Conservation (phyloP, 2,797 vertebrate species). For the Pangasius mekongensis region DNA sequence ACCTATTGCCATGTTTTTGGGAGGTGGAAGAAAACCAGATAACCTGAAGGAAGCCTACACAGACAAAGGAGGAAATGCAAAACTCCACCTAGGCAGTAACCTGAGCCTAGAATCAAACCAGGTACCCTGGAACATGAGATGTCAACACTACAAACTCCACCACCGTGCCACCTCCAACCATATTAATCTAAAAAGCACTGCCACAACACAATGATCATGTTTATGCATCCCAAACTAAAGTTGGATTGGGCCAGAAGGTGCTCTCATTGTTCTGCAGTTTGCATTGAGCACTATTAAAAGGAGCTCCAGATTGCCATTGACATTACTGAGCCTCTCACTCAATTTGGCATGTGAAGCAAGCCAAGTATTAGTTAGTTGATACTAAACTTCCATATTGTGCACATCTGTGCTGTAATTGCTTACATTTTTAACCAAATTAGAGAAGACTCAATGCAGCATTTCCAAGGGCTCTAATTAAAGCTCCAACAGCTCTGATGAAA, state of each 20-base stretch:
- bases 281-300: constrained; percentile 51
- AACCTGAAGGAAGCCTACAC: not conserved
- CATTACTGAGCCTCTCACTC: constrained; percentile 54
- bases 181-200: constrained; percentile 24
- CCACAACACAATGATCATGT: constrained; percentile 28
- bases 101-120: not conserved
- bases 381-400: constrained; percentile 62
- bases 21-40: not conserved
- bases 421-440: constrained; percentile 60
- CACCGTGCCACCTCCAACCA: not conserved
- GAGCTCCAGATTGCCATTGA: constrained; percentile 57
- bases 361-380: constrained; percentile 58
- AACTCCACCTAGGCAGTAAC: not conserved
- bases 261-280: constrained; percentile 38
- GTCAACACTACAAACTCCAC: not conserved
- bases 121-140: not conserved
- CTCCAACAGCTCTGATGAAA: constrained; percentile 47
- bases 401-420: constrained; percentile 62
- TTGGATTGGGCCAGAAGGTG: constrained; percentile 28
- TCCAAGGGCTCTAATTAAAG: constrained; percentile 55
- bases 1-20: not conserved
- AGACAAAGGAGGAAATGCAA: not conserved
- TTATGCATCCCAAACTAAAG: constrained; percentile 13
- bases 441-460: constrained; percentile 53
- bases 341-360: constrained; percentile 53